These are phyloP conservation scores for Phenganax stokvisi DNA, from an alignment of 92 coral and sea anemone genomes.

Conservation along the genomic window DNA sequence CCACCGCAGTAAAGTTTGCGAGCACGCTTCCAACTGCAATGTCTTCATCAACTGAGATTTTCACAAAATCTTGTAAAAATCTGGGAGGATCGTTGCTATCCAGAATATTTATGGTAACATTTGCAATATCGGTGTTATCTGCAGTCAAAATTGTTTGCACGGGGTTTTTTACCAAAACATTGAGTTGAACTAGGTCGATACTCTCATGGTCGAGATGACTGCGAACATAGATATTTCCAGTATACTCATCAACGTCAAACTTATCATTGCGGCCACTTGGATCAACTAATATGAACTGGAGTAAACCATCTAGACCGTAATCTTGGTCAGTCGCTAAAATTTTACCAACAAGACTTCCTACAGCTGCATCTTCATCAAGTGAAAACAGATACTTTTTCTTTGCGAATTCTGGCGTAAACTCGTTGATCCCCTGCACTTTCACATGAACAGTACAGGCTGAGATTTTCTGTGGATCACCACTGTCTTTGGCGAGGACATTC, in stretches of 20 bases:
- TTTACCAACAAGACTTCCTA: conserved; percentile 64
- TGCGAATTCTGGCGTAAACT: conserved; percentile 64
- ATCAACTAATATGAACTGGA: conserved; percentile 67
- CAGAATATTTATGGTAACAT: conserved; percentile 62
- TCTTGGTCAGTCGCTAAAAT: conserved; percentile 86
- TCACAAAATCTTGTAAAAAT: conserved; percentile 62
- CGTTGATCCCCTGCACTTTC: conserved; percentile 71
- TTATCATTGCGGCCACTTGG: conserved; percentile 58
- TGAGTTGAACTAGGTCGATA: conserved; percentile 59
- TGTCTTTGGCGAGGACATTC: conserved; percentile 71
- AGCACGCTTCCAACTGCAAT: conserved; percentile 53
- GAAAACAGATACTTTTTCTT: conserved; percentile 55
- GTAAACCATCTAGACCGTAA: conserved; percentile 75
- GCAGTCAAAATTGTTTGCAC: conserved; percentile 67
- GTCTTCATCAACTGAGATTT: conserved; percentile 56
- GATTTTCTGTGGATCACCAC: conserved; percentile 57
- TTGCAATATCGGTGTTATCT: conserved; percentile 67
- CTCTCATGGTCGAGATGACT: conserved; percentile 73
- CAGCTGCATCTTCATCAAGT: conserved; percentile 79
- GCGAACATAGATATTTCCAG: conserved; percentile 75
- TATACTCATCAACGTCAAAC: conserved; percentile 57
- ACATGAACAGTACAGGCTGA: conserved; percentile 65
- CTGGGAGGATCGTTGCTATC: conserved; percentile 92
- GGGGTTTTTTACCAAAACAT: conserved; percentile 74
- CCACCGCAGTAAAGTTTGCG: conserved; percentile 85